Conservation (phyloP, 64 coral and sea anemone genomes). For the Pachyseris speciosa region DNA sequence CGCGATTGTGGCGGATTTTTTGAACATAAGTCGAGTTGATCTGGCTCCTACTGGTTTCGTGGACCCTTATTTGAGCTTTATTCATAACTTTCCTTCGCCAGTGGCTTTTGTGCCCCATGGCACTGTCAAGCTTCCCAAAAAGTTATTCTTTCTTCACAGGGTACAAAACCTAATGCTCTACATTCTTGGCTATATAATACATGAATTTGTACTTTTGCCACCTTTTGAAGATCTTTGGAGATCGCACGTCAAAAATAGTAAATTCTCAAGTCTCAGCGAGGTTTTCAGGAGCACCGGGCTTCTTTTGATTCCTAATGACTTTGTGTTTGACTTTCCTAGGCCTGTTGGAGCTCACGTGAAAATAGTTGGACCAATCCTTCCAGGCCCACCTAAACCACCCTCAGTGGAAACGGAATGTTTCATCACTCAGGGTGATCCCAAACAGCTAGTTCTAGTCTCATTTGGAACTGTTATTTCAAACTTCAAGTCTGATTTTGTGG, state of each 20-base stretch:
- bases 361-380: slow-evolving; percentile 68
- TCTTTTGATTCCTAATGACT: slow-evolving; percentile 63
- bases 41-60: slow-evolving; percentile 75
- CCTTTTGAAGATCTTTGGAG: slow-evolving; percentile 61
- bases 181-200: slow-evolving; percentile 31
- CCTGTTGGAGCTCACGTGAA: slow-evolving; percentile 66
- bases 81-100: slow-evolving; percentile 80
- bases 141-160: slow-evolving; percentile 29
- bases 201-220: slow-evolving; percentile 45
- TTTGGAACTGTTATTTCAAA: slow-evolving; percentile 85
- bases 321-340: slow-evolving; percentile 66
- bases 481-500: slow-evolving; percentile 69
- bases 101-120: slow-evolving; percentile 67
- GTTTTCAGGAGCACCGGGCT: slow-evolving; percentile 45
- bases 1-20: slow-evolving; percentile 66
- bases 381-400: slow-evolving; percentile 46
- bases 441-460: slow-evolving; percentile 69
- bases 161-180: slow-evolving; percentile 64
- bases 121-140: slow-evolving; percentile 51
- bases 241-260: slow-evolving; percentile 12
- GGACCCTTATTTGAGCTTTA: slow-evolving; percentile 79
- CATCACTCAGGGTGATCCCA: slow-evolving; percentile 10
- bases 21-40: slow-evolving; percentile 74
- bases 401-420: slow-evolving; percentile 13
- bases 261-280: slow-evolving; percentile 59